These are phyloP conservation scores for Anseranas semipalmata DNA, from an alignment of 2,113 vertebrate genomes.

Conservation along the genomic window DNA sequence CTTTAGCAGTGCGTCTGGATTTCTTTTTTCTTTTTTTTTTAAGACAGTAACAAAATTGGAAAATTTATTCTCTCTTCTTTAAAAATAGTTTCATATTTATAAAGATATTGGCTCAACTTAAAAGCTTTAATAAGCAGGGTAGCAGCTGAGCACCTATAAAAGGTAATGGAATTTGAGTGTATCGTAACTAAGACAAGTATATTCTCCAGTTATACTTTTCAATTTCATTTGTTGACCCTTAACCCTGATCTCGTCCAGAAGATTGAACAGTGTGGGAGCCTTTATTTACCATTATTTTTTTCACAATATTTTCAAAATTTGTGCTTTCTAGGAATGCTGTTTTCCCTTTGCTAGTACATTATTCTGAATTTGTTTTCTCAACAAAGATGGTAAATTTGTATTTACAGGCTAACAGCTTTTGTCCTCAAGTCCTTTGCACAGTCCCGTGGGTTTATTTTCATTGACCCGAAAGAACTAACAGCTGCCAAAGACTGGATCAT, in stretches of 20 bases:
- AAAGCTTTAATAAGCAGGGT: neutral
- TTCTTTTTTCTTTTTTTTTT: neutral
- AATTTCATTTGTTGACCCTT: neutral
- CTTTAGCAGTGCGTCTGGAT: neutral
- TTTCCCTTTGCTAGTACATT: neutral
- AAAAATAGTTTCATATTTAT: neutral
- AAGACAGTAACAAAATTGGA: neutral
- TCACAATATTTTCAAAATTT: neutral
- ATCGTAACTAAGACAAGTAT: neutral
- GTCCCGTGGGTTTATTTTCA: conserved; percentile 92
- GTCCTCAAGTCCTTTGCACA: conserved; percentile 95
- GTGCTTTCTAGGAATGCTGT: neutral
- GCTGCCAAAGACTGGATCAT: conserved; percentile 91
- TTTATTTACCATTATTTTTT: neutral
- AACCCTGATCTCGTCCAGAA: neutral
- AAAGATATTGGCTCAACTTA: neutral
- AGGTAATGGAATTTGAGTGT: neutral
- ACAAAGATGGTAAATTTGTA: neutral
- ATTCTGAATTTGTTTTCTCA: neutral
- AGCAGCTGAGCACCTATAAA: neutral
- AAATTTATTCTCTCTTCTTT: neutral
- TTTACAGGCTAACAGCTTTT: conserved; percentile 91
- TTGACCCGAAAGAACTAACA: conserved; percentile 87
- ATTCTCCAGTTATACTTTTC: neutral
- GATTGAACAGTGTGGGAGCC: neutral